Conservation (phyloP, 2,113 vertebrate species). For the Glaucidium brasilianum region DNA sequence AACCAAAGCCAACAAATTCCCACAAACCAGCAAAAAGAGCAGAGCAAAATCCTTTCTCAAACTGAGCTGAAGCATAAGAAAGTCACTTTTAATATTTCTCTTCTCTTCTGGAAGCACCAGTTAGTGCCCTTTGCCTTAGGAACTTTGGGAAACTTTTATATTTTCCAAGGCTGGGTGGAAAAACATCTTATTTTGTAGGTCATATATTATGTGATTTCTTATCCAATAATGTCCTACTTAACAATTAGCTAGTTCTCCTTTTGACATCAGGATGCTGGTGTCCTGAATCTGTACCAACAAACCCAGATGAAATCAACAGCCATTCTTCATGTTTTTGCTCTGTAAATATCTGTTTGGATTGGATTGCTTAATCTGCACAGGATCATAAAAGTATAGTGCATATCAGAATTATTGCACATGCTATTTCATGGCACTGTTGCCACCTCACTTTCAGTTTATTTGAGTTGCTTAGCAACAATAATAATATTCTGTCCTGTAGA, state of each 20-base stretch:
- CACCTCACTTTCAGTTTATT: background rate
- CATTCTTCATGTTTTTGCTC: background rate
- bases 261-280: background rate
- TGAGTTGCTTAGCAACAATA: background rate
- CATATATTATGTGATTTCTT: background rate
- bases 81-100: background rate
- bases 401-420: background rate
- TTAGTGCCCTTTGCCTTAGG: background rate
- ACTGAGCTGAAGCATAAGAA: background rate
- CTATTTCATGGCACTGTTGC: background rate
- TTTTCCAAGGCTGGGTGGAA: conserved; percentile 17
- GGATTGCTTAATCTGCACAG: background rate
- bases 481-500: background rate
- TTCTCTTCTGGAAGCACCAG: background rate
- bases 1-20: background rate
- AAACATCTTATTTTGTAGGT: background rate
- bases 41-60: background rate
- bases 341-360: background rate
- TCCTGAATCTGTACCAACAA: background rate
- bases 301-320: background rate
- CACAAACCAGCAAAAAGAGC: background rate
- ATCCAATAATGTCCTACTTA: background rate
- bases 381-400: background rate
- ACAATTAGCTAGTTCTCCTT: background rate
- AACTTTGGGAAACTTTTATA: background rate